Percentiles rank a stretch among this genome's conserved stretches.
Conservation (phyloP, 2,797 vertebrate genomes). For the Sebastes itinus region DNA sequence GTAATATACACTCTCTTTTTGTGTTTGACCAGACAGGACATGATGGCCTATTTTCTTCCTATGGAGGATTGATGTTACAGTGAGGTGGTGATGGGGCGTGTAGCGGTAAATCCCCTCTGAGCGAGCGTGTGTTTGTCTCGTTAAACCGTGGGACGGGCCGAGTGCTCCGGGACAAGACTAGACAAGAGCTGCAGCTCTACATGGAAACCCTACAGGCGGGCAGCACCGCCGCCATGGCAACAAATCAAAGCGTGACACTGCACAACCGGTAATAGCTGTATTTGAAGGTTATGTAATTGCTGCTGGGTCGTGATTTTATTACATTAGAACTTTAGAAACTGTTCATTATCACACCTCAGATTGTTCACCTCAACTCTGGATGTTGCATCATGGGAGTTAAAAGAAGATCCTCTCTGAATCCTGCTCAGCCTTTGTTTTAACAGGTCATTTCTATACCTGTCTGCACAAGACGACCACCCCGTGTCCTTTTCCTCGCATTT, state of each 20-base stretch:
- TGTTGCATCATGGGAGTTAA: not conserved
- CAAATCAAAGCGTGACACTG: constrained; percentile 24
- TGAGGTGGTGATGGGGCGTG: constrained; percentile 22
- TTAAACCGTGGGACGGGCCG: constrained; percentile 10
- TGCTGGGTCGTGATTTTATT: not conserved
- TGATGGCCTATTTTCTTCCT: constrained; percentile 3
- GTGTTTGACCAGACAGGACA: not conserved
- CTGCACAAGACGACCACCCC: constrained; percentile 37
- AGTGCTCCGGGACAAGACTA: constrained; percentile 64
- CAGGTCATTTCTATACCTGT: constrained; percentile 36
- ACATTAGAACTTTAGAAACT: not conserved
- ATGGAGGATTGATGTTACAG: not conserved
- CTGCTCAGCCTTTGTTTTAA: not conserved
- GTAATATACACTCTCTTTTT: not conserved
- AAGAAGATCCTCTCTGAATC: not conserved
- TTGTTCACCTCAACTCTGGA: not conserved
- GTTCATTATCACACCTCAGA: not conserved
- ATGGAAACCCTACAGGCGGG: constrained; percentile 8
- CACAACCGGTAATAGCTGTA: not conserved
- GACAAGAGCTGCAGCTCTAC: constrained; percentile 44
- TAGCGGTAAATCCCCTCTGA: not conserved
- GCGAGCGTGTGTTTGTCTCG: constrained; percentile 9
- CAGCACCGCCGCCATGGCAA: not conserved
- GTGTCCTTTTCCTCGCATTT: not conserved
- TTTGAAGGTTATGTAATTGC: not conserved